Conservation (phyloP, 2,888 invertebrate species). For the Papilio elwesi region DNA sequence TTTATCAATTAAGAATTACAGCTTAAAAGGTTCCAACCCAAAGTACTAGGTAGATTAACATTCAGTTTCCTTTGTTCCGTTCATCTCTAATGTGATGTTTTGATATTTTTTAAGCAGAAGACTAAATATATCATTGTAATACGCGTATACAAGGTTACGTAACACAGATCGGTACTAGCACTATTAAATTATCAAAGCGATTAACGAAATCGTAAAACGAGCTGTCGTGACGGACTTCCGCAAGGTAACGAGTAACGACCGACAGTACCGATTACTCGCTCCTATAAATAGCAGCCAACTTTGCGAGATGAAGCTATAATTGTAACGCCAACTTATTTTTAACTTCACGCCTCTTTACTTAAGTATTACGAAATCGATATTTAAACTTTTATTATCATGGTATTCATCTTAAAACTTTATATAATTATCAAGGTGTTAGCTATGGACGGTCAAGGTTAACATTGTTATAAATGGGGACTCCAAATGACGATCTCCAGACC, state of each 20-base stretch:
- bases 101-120: neutral
- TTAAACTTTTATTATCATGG: no score
- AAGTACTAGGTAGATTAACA: no score
- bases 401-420: no score
- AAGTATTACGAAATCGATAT: neutral
- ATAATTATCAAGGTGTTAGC: no score
- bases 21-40: no score
- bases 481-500: no score
- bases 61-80: no score
- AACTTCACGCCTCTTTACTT: constrained; percentile 19
- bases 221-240: constrained; percentile 30
- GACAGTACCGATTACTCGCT: constrained; percentile 20
- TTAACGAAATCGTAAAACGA: constrained; percentile 32
- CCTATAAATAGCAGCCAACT: constrained; percentile 28
- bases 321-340: constrained; percentile 33
- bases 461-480: no score
- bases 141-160: constrained; percentile 3
- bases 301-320: constrained; percentile 33
- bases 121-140: neutral
- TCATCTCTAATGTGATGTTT: no score
- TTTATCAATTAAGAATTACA: no score
- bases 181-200: constrained; percentile 28
- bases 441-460: no score
- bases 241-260: constrained; percentile 20
- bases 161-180: constrained; percentile 1